Evolutionary conservation across 2,113 vertebrate genomes (phyloP).

Genomic region (Gobius niger): DNA sequence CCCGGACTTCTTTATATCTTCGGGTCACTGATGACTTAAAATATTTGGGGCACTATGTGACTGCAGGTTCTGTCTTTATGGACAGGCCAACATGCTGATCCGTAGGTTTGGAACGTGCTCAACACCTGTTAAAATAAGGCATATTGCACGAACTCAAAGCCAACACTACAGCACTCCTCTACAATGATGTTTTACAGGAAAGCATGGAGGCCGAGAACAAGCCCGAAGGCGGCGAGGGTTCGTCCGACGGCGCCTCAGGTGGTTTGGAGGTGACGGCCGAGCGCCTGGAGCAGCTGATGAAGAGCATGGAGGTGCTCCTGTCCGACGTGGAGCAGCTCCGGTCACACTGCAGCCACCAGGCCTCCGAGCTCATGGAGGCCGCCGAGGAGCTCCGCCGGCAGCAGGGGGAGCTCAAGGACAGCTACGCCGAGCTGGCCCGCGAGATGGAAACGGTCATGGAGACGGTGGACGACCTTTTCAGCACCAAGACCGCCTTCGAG

Average conservation of each 20-base stretch:
- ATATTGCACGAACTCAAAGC: no score
- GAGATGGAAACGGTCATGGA: slow-evolving; percentile 81
- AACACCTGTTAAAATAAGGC: no score
- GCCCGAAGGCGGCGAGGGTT: neutral
- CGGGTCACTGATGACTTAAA: no score
- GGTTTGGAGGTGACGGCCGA: slow-evolving; percentile 32
- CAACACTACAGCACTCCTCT: no score
- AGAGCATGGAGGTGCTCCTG: slow-evolving; percentile 84
- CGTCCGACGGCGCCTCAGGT: neutral
- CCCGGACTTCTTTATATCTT: no score
- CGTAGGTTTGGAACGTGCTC: no score
- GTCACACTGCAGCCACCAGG: slow-evolving; percentile 80
- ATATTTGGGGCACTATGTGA: no score
- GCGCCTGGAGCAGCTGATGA: slow-evolving; percentile 80
- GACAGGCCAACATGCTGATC: no score
- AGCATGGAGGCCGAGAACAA: slow-evolving; percentile 39
- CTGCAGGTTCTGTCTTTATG: no score
- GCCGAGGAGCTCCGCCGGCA: slow-evolving; percentile 75
- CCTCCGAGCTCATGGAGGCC: slow-evolving; percentile 74
- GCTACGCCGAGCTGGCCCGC: slow-evolving; percentile 73
- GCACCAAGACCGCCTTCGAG: slow-evolving; percentile 80
- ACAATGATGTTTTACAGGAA: slow-evolving; percentile 10
- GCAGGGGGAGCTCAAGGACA: slow-evolving; percentile 80
- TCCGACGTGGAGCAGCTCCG: slow-evolving; percentile 84
- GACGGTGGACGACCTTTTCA: slow-evolving; percentile 73